These are phyloP conservation scores for Brachypodius melanocephalos DNA, from an alignment of 2,113 vertebrate genomes.

Conservation along the genomic window DNA sequence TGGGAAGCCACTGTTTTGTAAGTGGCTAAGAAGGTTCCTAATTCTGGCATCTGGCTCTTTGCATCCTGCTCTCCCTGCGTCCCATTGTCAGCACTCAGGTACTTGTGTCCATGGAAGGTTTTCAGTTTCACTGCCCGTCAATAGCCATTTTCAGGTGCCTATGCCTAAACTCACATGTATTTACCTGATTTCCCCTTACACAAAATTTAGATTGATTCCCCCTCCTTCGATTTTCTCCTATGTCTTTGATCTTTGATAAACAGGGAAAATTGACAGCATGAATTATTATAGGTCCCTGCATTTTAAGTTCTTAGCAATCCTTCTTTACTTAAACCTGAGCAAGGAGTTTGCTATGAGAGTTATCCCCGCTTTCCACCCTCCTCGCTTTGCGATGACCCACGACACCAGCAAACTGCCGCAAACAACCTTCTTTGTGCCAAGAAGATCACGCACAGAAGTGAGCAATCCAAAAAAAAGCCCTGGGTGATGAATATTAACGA, in stretches of 20 bases:
- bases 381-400: not conserved
- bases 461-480: constrained; percentile 30
- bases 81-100: not conserved
- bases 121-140: not conserved
- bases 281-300: not conserved
- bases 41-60: not conserved
- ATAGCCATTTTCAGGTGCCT: not conserved
- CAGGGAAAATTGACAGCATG: accelerated
- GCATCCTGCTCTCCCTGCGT: not conserved
- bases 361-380: not conserved
- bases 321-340: not conserved
- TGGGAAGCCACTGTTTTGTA: not conserved
- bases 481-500: constrained; percentile 51
- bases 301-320: not conserved
- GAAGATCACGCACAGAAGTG: constrained; percentile 3
- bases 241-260: not conserved
- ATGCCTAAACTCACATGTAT: not conserved
- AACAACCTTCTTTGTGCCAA: not conserved
- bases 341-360: not conserved
- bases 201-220: not conserved
- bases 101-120: not conserved
- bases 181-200: not conserved
- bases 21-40: not conserved
- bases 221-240: not conserved
- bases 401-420: not conserved